Percentiles rank a stretch among this genome's conserved stretches.
Conservation (phyloP, 2,113 vertebrate genomes). For the Athene cunicularia region DNA sequence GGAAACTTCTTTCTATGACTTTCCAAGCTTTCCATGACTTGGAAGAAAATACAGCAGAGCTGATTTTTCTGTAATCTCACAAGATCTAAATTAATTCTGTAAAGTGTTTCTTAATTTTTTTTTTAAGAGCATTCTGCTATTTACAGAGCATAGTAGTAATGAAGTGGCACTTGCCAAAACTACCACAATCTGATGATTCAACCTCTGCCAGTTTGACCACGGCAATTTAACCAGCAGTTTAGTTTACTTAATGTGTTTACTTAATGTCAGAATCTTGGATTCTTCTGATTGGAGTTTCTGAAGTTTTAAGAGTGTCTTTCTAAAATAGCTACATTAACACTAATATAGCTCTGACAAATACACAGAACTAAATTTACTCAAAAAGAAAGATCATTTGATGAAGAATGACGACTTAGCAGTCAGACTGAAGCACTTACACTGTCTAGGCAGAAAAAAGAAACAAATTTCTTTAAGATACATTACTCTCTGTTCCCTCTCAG, state of each 20-base stretch:
- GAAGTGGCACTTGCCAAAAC: neutral
- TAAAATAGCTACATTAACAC: neutral
- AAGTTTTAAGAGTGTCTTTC: neutral
- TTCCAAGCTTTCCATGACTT: neutral
- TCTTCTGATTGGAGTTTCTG: neutral
- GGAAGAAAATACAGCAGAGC: neutral
- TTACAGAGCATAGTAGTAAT: neutral
- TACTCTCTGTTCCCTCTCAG: neutral
- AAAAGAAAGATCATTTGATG: neutral
- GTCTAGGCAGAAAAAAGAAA: neutral
- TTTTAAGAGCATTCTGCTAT: neutral
- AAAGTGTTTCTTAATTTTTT: neutral
- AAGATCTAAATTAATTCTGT: neutral
- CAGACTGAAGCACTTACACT: neutral
- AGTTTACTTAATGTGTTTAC: neutral
- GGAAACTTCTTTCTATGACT: neutral
- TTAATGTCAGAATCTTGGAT: neutral
- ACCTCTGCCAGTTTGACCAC: neutral
- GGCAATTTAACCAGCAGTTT: neutral
- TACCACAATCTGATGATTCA: neutral
- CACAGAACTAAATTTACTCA: neutral
- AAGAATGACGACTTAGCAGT: neutral
- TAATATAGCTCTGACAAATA: neutral
- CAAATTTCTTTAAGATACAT: neutral
- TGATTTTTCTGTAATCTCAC: neutral